Conservation (phyloP, 2,113 vertebrate species). For the Globicephala melas region DNA sequence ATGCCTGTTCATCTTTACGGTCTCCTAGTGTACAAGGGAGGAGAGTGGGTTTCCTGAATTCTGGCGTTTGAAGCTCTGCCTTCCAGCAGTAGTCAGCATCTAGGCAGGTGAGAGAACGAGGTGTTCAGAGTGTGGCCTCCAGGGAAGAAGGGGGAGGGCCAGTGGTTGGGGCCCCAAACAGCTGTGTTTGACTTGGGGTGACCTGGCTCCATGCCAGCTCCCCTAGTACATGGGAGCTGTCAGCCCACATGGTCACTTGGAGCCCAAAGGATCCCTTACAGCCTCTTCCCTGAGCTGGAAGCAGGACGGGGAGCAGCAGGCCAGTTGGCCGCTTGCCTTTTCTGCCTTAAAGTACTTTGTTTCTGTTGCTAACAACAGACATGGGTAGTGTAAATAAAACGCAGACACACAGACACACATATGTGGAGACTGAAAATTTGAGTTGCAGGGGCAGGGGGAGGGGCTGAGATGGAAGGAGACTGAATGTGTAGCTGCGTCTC, state of each 20-base stretch:
- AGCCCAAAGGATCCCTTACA: neutral
- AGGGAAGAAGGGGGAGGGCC: neutral
- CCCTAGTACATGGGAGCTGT: rapidly evolving
- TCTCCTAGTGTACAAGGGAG: neutral
- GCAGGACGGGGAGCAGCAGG: slow-evolving; percentile 30
- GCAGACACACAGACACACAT: slow-evolving; percentile 62
- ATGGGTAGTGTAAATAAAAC: slow-evolving; percentile 73
- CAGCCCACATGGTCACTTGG: neutral
- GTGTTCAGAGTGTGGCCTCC: neutral
- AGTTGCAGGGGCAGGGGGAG: neutral
- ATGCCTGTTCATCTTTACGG: neutral
- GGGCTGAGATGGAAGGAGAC: neutral
- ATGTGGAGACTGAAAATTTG: slow-evolving; percentile 44
- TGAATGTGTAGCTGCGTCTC: neutral
- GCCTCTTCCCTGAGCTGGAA: slow-evolving; percentile 50
- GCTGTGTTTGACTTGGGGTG: neutral
- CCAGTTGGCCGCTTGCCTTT: slow-evolving; percentile 66
- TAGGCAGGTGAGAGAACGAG: neutral
- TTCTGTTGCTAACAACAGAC: slow-evolving; percentile 79
- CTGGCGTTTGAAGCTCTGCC: neutral
- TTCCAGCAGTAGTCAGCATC: neutral
- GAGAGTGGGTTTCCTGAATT: neutral
- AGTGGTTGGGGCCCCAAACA: neutral
- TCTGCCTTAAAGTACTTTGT: slow-evolving; percentile 66
- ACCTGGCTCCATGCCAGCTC: neutral